A percentile compares a stretch with the other conserved stretches of the same genome.
These are phyloP conservation scores for Anoplopoma fimbria DNA, from an alignment of 2,113 vertebrate genomes.

Conservation along the genomic window DNA sequence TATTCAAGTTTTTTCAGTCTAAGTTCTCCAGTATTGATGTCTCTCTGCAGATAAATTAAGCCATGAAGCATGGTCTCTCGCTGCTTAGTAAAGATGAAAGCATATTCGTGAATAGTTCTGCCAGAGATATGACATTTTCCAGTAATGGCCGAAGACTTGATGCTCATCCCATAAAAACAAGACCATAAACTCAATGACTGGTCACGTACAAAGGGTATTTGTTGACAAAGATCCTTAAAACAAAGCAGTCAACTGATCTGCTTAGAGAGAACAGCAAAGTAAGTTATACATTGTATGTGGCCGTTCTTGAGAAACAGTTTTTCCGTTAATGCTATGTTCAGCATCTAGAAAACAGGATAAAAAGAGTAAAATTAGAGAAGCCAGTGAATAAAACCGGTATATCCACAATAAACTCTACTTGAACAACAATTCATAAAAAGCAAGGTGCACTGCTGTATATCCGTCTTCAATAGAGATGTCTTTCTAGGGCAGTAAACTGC, in stretches of 20 bases:
- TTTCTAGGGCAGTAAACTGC: neutral
- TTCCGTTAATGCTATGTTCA: neutral
- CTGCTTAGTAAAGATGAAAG: slow-evolving; percentile 2
- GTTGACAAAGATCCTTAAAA: neutral
- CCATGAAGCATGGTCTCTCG: neutral
- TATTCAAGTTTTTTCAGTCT: no score
- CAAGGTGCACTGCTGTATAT: neutral
- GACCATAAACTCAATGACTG: neutral
- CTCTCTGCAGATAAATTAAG: neutral
- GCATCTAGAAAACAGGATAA: neutral
- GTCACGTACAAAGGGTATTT: neutral
- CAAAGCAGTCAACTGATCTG: neutral
- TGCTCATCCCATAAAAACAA: neutral
- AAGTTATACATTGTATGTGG: neutral
- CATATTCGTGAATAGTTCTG: neutral
- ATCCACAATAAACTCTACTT: neutral
- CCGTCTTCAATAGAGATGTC: neutral
- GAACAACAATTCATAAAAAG: neutral
- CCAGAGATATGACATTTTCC: neutral
- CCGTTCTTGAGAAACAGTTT: neutral
- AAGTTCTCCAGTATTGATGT: neutral
- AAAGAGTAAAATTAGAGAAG: neutral
- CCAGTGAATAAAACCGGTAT: neutral
- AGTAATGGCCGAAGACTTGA: neutral
- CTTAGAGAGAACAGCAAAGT: neutral